A percentile compares a stretch with the other conserved stretches of the same genome.
phyloP scores from a whole-genome alignment of 2,797 vertebrate species.

The Tamandua tetradactyla region DNA sequence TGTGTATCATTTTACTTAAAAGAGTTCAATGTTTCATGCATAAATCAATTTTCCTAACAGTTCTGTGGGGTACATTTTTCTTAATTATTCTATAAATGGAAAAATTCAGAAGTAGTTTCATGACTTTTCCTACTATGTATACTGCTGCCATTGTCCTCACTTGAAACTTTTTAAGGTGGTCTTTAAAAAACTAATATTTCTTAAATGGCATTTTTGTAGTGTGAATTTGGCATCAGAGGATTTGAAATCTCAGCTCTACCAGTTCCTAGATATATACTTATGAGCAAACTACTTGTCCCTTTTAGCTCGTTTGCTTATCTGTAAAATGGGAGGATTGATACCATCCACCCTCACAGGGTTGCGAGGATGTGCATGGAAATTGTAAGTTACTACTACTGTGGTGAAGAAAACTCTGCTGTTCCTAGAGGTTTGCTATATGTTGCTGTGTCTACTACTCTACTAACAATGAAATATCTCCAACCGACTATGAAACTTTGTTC shows the following conservation, averaged over 20 bases:
- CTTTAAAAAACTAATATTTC: conserved; percentile 39
- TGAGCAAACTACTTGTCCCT: neutral
- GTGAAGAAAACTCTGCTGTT: neutral
- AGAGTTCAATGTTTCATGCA: neutral
- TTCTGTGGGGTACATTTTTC: neutral
- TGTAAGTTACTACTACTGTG: neutral
- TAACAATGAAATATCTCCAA: neutral
- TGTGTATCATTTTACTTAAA: conserved; percentile 68
- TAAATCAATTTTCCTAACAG: neutral
- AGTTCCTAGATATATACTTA: neutral
- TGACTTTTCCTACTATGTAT: neutral
- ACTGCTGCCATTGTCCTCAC: neutral
- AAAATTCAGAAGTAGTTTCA: conserved; percentile 13
- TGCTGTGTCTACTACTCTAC: neutral
- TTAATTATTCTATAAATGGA: neutral
- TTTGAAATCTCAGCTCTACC: neutral
- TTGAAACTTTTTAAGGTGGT: neutral
- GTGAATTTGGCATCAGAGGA: neutral
- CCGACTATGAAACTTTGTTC: neutral
- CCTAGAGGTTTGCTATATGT: neutral
- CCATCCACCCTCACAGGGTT: neutral
- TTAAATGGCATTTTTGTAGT: neutral
- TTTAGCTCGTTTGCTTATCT: neutral
- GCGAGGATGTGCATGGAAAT: neutral
- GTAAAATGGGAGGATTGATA: neutral